phyloP scores from a whole-genome alignment of 2,797 vertebrate genomes.

The Pseudochaenichthys georgianus region DNA sequence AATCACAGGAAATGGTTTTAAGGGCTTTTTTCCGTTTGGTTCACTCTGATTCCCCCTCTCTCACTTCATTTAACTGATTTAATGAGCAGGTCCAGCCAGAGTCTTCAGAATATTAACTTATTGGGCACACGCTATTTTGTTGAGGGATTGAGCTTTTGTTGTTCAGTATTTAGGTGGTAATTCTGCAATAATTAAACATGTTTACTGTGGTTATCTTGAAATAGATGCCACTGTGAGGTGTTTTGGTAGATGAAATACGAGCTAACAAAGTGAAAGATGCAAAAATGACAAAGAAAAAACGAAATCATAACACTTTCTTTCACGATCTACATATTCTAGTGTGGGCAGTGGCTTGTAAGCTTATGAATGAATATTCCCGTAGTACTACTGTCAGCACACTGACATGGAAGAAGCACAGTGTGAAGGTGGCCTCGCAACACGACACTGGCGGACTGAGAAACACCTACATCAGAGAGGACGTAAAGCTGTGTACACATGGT shows the following conservation, averaged over 20 bases:
- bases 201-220: constrained; percentile 17
- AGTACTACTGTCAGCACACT: constrained; percentile 70
- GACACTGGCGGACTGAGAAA: constrained; percentile 74
- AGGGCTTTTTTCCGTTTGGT: constrained; percentile 72
- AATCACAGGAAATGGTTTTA: constrained; percentile 82
- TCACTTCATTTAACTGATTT: constrained; percentile 90
- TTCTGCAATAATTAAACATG: constrained; percentile 30
- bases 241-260: background rate
- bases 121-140: constrained; percentile 48
- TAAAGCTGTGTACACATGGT: constrained; percentile 78
- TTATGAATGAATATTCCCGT: constrained; percentile 54
- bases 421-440: constrained; percentile 86
- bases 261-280: background rate
- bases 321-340: background rate
- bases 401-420: constrained; percentile 88
- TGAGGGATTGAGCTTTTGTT: constrained; percentile 33
- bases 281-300: background rate
- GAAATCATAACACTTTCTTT: background rate
- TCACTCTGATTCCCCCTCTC: constrained; percentile 82
- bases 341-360: constrained; percentile 1
- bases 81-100: constrained; percentile 84
- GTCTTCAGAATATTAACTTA: constrained; percentile 57
- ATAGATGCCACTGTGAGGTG: background rate
- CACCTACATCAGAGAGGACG: constrained; percentile 93
- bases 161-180: constrained; percentile 28